phyloP scores from a whole-genome alignment of 2,888 invertebrate species.

The Drosophila formosana region DNA sequence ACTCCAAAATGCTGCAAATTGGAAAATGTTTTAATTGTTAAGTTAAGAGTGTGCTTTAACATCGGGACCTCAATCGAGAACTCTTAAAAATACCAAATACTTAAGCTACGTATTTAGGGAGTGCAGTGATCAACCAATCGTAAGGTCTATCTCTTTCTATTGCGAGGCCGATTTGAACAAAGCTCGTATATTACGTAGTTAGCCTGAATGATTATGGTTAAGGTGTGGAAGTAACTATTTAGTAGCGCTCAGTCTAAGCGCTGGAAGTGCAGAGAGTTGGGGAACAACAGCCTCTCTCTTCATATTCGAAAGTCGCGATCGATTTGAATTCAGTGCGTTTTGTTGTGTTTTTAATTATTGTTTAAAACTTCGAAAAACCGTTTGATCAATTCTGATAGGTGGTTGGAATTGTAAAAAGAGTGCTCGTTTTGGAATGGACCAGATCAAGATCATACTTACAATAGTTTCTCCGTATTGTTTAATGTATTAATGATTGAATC shows the following conservation, averaged over 20 bases:
- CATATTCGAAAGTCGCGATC: slow-evolving; percentile 65
- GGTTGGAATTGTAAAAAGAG: slow-evolving; percentile 84
- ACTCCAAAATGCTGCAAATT: slow-evolving; percentile 12
- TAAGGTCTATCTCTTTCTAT: slow-evolving; percentile 24
- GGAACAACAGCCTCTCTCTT: slow-evolving; percentile 27
- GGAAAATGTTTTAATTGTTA: neutral
- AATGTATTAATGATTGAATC: slow-evolving; percentile 48
- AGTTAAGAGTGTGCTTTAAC: slow-evolving; percentile 2
- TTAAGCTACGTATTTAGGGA: slow-evolving; percentile 34
- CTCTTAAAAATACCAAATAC: slow-evolving; percentile 5
- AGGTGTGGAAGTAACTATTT: slow-evolving; percentile 49
- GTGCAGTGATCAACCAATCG: slow-evolving; percentile 62
- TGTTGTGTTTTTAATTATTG: slow-evolving; percentile 16
- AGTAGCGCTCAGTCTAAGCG: slow-evolving; percentile 46
- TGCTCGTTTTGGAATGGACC: slow-evolving; percentile 83
- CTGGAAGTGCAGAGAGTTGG: slow-evolving; percentile 52
- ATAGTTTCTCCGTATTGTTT: slow-evolving; percentile 60
- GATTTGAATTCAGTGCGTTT: slow-evolving; percentile 80
- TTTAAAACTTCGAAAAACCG: slow-evolving; percentile 49
- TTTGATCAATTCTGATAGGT: slow-evolving; percentile 63
- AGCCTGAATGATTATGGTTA: slow-evolving; percentile 32
- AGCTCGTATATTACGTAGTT: slow-evolving; percentile 38
- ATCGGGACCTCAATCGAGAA: slow-evolving; percentile 8
- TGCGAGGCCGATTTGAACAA: slow-evolving; percentile 28
- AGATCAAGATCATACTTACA: slow-evolving; percentile 77